Conservation (phyloP, 2,888 invertebrate genomes). For the Caenorhabditis sulstoni region DNA sequence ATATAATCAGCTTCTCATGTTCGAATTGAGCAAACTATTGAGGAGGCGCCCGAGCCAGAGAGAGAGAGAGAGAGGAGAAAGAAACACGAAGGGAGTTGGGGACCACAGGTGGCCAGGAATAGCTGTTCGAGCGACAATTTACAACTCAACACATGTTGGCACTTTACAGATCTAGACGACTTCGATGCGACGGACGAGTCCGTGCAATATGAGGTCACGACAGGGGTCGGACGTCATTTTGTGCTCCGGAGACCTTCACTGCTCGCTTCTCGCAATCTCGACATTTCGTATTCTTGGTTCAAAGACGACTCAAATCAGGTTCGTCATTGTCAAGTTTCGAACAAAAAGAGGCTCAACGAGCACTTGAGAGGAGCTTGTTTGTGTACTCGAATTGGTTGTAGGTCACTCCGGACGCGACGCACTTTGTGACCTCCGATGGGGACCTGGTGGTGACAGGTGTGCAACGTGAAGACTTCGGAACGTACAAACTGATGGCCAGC, state of each 20-base stretch:
- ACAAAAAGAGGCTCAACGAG: conserved; percentile 22
- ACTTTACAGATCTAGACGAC: conserved; percentile 57
- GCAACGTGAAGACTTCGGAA: conserved; percentile 54
- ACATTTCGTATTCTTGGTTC: conserved; percentile 52
- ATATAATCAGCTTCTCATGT: conserved; percentile 60
- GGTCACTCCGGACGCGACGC: conserved; percentile 69
- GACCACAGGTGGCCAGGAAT: conserved; percentile 8
- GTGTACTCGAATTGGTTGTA: conserved; percentile 58
- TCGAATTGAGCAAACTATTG: conserved; percentile 56
- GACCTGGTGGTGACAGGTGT: conserved; percentile 72
- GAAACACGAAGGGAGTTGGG: conserved; percentile 15
- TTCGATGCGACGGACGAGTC: conserved; percentile 51
- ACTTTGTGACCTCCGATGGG: conserved; percentile 71
- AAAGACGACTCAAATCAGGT: conserved; percentile 53
- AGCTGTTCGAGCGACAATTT: conserved; percentile 20
- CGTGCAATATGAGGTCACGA: conserved; percentile 49
- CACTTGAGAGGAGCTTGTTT: conserved; percentile 37
- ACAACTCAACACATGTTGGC: conserved; percentile 23
- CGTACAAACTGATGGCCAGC: conserved; percentile 55
- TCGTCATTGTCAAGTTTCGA: conserved; percentile 20
- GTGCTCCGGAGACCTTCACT: conserved; percentile 52
- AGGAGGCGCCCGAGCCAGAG: conserved; percentile 31
- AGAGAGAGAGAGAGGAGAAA: conserved; percentile 16
- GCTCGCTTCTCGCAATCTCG: conserved; percentile 37
- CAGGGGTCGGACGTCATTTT: conserved; percentile 51